phyloP scores from a whole-genome alignment of 2,888 invertebrate genomes.

The Drosophila gaucha region DNA sequence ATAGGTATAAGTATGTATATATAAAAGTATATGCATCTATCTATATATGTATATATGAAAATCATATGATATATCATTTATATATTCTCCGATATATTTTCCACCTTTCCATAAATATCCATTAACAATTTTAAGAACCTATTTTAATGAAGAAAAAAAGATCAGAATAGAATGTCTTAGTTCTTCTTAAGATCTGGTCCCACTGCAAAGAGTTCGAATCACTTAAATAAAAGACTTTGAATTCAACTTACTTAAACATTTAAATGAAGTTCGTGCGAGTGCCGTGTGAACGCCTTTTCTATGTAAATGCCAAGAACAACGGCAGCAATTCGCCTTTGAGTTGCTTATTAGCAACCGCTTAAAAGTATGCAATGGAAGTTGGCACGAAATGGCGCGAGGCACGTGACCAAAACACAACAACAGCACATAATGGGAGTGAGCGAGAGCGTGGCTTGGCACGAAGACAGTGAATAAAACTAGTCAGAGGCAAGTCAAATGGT shows the following conservation, averaged over 20 bases:
- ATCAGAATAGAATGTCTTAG: too few species aligned
- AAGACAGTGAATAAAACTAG: constrained; percentile 21
- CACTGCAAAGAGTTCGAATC: too few species aligned
- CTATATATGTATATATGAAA: too few species aligned
- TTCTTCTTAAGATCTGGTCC: too few species aligned
- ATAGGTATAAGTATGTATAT: too few species aligned
- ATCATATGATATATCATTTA: too few species aligned
- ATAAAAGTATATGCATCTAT: too few species aligned
- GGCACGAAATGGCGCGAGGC: constrained; percentile 49
- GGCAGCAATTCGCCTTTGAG: constrained; percentile 13
- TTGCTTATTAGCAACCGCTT: constrained; percentile 60
- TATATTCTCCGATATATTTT: too few species aligned
- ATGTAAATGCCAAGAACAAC: constrained; percentile 32
- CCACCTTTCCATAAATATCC: too few species aligned
- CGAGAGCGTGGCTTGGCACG: not conserved
- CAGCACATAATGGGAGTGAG: not conserved
- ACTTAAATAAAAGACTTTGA: too few species aligned
- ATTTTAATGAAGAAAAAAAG: too few species aligned
- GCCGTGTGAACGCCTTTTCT: constrained; percentile 57
- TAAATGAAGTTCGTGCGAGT: constrained; percentile 39
- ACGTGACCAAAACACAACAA: constrained; percentile 28
- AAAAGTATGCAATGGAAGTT: constrained; percentile 64
- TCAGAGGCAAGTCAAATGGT: constrained; percentile 55
- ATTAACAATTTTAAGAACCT: too few species aligned
- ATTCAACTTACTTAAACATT: constrained; percentile 4